Percentiles rank a stretch among this genome's conserved stretches.
Evolutionary conservation across 1,140 invertebrate genomes (phyloP).

Genomic region (Drosophila grimshawi): DNA sequence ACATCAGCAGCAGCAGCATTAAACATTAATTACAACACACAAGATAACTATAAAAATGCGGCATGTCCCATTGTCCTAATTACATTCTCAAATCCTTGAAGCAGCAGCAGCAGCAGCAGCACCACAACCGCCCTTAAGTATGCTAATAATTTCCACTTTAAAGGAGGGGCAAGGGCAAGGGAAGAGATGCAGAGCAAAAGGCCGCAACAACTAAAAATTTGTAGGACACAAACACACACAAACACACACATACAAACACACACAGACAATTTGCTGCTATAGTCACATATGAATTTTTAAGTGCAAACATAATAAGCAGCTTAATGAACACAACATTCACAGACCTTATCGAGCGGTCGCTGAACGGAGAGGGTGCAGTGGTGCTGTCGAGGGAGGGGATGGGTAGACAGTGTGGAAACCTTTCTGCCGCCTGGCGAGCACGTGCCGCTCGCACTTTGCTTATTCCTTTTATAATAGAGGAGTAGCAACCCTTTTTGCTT

Average conservation of each 20-base stretch:
- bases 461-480: background rate
- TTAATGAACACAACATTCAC: slow-evolving; percentile 71
- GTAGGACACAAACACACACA: slow-evolving; percentile 45
- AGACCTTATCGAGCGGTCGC: slow-evolving; percentile 4
- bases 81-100: slow-evolving; percentile 66
- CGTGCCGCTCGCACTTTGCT: slow-evolving; percentile 53
- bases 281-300: slow-evolving; percentile 82
- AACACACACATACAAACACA: slow-evolving; percentile 30
- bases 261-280: slow-evolving; percentile 72
- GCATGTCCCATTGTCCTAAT: slow-evolving; percentile 47
- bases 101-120: slow-evolving; percentile 25
- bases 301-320: slow-evolving; percentile 83
- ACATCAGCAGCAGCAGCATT: slow-evolving; percentile 10
- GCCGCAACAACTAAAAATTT: slow-evolving; percentile 44
- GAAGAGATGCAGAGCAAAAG: background rate
- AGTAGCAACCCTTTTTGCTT: slow-evolving; percentile 62
- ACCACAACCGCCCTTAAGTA: slow-evolving; percentile 50
- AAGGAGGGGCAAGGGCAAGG: background rate
- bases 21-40: slow-evolving; percentile 46
- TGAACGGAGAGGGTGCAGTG: background rate
- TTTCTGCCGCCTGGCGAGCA: slow-evolving; percentile 10
- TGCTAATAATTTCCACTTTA: slow-evolving; percentile 69
- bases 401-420: background rate
- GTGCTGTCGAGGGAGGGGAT: background rate
- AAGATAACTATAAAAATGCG: slow-evolving; percentile 45